Evolutionary conservation across 92 coral and sea anemone genomes (phyloP).

Genomic region (Palythoa grandis): DNA sequence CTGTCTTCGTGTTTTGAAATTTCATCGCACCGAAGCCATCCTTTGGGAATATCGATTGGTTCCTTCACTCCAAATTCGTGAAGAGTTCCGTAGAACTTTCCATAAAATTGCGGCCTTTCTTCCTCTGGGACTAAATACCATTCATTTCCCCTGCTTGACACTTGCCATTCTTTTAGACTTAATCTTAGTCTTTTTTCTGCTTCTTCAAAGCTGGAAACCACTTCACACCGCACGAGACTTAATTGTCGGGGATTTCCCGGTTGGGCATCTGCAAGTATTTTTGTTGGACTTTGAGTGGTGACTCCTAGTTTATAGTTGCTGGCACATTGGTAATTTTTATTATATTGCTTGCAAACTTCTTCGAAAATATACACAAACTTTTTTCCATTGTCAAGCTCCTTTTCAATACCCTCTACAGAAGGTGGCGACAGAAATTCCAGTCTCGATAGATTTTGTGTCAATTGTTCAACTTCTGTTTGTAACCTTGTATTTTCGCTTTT

Average conservation of each 20-base stretch:
- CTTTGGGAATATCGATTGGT: slow-evolving; percentile 29
- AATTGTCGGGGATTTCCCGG: slow-evolving; percentile 9
- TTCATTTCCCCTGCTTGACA: not conserved
- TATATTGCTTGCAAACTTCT: not conserved
- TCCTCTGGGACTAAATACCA: slow-evolving; percentile 21
- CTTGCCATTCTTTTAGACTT: slow-evolving; percentile 29
- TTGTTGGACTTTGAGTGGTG: slow-evolving; percentile 5
- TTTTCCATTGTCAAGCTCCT: not conserved
- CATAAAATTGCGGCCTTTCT: slow-evolving; percentile 14
- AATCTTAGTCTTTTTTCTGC: not conserved
- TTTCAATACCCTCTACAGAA: not conserved
- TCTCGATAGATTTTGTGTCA: not conserved
- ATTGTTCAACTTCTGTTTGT: not conserved
- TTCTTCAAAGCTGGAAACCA: slow-evolving; percentile 16
- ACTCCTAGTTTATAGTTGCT: slow-evolving; percentile 18
- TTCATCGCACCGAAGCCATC: slow-evolving; percentile 5
- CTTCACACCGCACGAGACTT: slow-evolving; percentile 29
- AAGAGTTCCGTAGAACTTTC: slow-evolving; percentile 30
- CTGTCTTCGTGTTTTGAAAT: not conserved
- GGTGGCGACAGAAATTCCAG: slow-evolving; percentile 29
- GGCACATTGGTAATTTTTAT: not conserved
- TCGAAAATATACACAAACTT: slow-evolving; percentile 8
- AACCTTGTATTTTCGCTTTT: slow-evolving; percentile 5
- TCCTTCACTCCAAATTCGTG: slow-evolving; percentile 17
- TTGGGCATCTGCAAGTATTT: not conserved